Conservation (phyloP, 1,140 invertebrate species). For the Tetragonula clypearis region DNA sequence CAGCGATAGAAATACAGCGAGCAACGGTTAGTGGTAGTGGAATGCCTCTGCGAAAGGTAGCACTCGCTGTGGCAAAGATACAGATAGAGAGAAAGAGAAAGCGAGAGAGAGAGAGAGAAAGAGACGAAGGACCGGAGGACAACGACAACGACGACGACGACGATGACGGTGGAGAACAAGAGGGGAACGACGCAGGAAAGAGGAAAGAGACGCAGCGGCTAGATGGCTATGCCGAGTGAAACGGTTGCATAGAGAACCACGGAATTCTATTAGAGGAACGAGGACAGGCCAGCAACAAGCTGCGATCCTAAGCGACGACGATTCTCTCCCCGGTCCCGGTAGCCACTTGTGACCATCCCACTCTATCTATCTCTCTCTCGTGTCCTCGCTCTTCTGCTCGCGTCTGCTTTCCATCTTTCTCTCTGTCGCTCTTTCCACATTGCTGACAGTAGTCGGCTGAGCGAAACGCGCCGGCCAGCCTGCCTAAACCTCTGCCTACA, state of each 20-base stretch:
- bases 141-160: background rate
- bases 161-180: background rate
- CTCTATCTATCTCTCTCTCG: background rate
- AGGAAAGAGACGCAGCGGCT: background rate
- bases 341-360: conserved; percentile 51
- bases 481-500: conserved; percentile 69
- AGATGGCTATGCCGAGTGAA: conserved; percentile 31
- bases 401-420: conserved; percentile 54
- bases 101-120: background rate
- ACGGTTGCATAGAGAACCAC: conserved; percentile 40
- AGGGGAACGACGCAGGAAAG: conserved; percentile 9
- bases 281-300: conserved; percentile 53
- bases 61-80: conserved; percentile 39
- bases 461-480: conserved; percentile 13
- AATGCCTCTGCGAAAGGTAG: conserved; percentile 30
- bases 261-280: conserved; percentile 44
- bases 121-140: background rate
- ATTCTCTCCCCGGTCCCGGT: conserved; percentile 25
- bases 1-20: conserved; percentile 54
- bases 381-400: conserved; percentile 1
- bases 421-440: conserved; percentile 48
- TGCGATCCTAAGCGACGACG: conserved; percentile 64
- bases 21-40: background rate
- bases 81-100: background rate
- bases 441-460: conserved; percentile 65